These are phyloP conservation scores for Aplidium turbinatum DNA, from an alignment of 23 tunicate species.

Conservation along the genomic window DNA sequence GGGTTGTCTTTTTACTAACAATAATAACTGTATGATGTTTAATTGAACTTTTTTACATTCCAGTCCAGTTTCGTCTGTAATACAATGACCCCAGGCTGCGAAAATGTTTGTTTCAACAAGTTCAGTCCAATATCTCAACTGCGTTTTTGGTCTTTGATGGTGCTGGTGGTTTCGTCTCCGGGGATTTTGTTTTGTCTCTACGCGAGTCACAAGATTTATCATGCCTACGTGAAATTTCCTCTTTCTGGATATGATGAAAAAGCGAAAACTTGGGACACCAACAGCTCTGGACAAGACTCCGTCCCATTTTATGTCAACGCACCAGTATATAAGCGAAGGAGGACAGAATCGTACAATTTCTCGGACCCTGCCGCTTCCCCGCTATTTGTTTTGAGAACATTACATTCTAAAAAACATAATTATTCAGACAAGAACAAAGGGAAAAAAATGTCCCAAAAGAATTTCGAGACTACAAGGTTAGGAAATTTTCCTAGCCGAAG, in stretches of 20 bases:
- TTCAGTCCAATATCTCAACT: constrained; percentile 98
- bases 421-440: neutral
- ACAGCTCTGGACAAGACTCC: constrained; percentile 18
- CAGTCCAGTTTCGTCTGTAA: constrained; percentile 86
- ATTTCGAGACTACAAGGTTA: constrained; percentile 1
- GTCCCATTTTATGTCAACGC: constrained; percentile 41
- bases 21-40: too few relatives aligned
- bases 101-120: constrained; percentile 83
- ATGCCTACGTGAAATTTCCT: constrained; percentile 81
- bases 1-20: too few relatives aligned
- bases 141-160: constrained; percentile 97
- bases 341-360: neutral
- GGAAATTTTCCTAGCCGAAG: neutral
- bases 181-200: constrained; percentile 73
- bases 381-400: constrained; percentile 27
- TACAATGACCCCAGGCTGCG: constrained; percentile 92
- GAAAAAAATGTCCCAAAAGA: too few relatives aligned
- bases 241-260: constrained; percentile 17
- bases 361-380: constrained; percentile 51
- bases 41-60: neutral
- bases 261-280: neutral
- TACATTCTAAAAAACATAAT: constrained; percentile 26
- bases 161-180: constrained; percentile 78
- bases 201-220: constrained; percentile 86
- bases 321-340: constrained; percentile 28